Evolutionary conservation across 2,888 invertebrate species (phyloP), one percentile per base, ranked within the genome.

Genomic region (Euclidia mi): DNA sequence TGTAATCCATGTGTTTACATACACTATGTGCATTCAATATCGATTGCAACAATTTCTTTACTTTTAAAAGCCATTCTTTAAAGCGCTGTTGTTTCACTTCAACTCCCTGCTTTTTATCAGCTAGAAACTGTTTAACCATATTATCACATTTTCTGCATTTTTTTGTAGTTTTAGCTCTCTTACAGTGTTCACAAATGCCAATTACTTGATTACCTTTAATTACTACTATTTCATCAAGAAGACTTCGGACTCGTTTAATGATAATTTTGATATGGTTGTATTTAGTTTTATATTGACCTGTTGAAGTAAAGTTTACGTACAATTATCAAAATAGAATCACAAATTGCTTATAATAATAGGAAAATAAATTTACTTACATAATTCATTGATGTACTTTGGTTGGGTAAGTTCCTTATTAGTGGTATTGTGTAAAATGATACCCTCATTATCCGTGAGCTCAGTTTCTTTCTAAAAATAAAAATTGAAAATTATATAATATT

Each of bases 61-160:
- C 68, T 58, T 80, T 81, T 15, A 43, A 56, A 3, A 85, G 42
- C 82, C 83, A 84, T 9, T 58, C 25, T 6, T 71, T 68, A 9
- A 75, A 81, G 12, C 52, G 56, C 34, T 64, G 56, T 37, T 76
- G 56, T 10, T 43, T 65, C 40, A 78, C 68, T 41, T 75, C 62
- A 32, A 18, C 49, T 65, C 29, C 78, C 65, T 51, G 74, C 62
- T 69, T 60, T 4, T 60, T 58, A 11, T 58, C 49, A 2, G 42
- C 51, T n/a, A 77, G 42, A 50, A 78, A 85, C 46, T 77, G 79
- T 25, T 60, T 70, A 1, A 78, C 56, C 11, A 84, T 66, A 32
- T 71, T 77, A 17, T 81, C 71, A 55, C 89, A 90, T 62, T 78
- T 75, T 44, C 74, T 73, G 60, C 89, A 90, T 58, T 79, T 78